Base-by-base conservation (phyloP, 2,113 vertebrate species). In the Gnathonemus longibarbis region DNA sequence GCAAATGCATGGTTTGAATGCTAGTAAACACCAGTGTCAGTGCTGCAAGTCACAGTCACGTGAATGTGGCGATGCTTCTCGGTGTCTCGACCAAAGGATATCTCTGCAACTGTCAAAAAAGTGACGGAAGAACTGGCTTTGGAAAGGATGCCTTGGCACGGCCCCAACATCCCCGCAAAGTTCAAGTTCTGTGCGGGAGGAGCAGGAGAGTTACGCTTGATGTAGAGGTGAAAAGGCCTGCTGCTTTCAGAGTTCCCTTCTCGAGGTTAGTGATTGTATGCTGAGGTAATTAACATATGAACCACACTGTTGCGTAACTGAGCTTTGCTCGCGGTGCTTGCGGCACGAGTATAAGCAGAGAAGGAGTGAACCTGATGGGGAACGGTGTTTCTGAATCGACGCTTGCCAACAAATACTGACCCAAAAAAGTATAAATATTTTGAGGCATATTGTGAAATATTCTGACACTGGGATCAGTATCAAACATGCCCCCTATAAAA, bases 211-310 rank as follows among this genome's bases (percentile, higher is more conserved):
- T 19, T 87, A 21, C 11, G 46, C 84, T 87, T 19, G 27, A 35
- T 53, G 15, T 11, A 17, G 27, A 52, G 85, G 85, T 56, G 48
- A 87, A 52, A 56, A 52, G 85, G n/a, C 24, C 17, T 27, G 19
- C 15, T 19, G 19, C 48, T 50, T 85, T 49, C 42, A 4, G 83
- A 15, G 24, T 53, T 87, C 46, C 49, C 15, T 8, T 19, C n/a
- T 31, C 5, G 10, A 52, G 50, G n/a, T 62, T 49, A 27, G 3
- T 27, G 53, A 53, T 35, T 24, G 27, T 17, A 83, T 48, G 27
- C 56, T 27, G 45, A 53, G 58, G 42, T 87, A 42, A 87, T 74
- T 50, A 39, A 49, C 35, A 48, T 49, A 87, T 90, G 89, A 90
- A 50, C 84, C 56, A 74, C 45, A 8, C 49, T 87, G 52, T 66